These are phyloP conservation scores for Crossaster papposus DNA, from an alignment of 53 echinoderm and acorn worm genomes.

Conservation along the genomic window DNA sequence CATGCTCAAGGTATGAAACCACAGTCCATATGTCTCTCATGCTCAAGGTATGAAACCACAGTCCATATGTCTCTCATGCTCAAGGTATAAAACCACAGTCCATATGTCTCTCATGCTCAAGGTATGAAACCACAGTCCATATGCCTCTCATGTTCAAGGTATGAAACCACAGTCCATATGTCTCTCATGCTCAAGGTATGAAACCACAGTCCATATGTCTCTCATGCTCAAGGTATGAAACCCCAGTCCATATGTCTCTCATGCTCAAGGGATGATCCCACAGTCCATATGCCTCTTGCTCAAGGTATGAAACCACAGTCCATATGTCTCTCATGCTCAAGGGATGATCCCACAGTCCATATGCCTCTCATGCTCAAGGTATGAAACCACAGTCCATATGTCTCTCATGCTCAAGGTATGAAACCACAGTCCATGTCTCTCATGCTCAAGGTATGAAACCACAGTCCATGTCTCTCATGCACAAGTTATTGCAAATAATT, in stretches of 20 bases:
- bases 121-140: conserved; percentile 91
- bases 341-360: conserved; percentile 92
- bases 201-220: conserved; percentile 88
- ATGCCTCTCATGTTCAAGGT: conserved; percentile 89
- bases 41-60: conserved; percentile 93
- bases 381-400: conserved; percentile 87
- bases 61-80: conserved; percentile 88
- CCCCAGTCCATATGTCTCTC: no score
- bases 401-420: conserved; percentile 89
- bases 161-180: conserved; percentile 87
- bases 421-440: conserved; percentile 86
- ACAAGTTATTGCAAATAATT: conserved; percentile 59
- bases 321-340: conserved; percentile 90
- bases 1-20: conserved; percentile 93
- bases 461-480: conserved; percentile 88
- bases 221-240: conserved; percentile 81
- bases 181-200: conserved; percentile 89
- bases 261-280: conserved; percentile 94
- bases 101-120: conserved; percentile 90
- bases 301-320: conserved; percentile 89
- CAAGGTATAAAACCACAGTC: conserved; percentile 85
- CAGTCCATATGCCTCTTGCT: conserved; percentile 88
- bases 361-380: conserved; percentile 89
- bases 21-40: conserved; percentile 87
- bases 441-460: conserved; percentile 93